Conservation (phyloP, 2,113 vertebrate species). For the Poecile atricapillus region DNA sequence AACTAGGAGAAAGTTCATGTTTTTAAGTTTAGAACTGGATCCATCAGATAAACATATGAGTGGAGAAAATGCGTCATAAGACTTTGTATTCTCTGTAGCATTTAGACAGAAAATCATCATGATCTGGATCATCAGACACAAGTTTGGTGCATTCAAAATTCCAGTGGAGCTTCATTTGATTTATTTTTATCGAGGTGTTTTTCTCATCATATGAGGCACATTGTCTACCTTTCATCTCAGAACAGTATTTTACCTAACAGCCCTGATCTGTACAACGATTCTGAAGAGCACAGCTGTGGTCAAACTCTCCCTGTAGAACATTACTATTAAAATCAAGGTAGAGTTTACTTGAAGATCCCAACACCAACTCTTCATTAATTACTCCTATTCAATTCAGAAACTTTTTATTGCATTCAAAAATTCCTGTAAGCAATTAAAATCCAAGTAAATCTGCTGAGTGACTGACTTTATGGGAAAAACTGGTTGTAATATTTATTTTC, state of each 20-base stretch:
- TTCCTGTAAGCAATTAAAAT: background rate
- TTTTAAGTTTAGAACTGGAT: background rate
- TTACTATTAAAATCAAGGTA: background rate
- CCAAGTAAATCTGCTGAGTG: background rate
- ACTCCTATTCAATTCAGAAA: background rate
- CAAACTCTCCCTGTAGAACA: background rate
- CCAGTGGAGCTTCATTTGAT: background rate
- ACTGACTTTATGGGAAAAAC: background rate
- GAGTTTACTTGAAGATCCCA: background rate
- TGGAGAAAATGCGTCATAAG: background rate
- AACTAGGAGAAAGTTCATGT: background rate
- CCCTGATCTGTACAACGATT: background rate
- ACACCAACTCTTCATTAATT: background rate
- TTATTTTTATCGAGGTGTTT: background rate
- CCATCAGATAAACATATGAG: background rate
- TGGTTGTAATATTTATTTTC: background rate
- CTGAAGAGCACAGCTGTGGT: background rate
- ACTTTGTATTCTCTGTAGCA: background rate
- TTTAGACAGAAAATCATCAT: accelerated
- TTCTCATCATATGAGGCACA: background rate
- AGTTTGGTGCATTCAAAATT: background rate
- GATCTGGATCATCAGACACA: background rate
- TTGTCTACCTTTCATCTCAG: background rate
- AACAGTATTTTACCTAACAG: background rate
- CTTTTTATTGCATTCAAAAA: background rate